Percentiles rank a stretch among this genome's conserved stretches.
These are phyloP conservation scores for Sebastes aleutianus DNA, from an alignment of 2,797 vertebrate species.

Conservation along the genomic window DNA sequence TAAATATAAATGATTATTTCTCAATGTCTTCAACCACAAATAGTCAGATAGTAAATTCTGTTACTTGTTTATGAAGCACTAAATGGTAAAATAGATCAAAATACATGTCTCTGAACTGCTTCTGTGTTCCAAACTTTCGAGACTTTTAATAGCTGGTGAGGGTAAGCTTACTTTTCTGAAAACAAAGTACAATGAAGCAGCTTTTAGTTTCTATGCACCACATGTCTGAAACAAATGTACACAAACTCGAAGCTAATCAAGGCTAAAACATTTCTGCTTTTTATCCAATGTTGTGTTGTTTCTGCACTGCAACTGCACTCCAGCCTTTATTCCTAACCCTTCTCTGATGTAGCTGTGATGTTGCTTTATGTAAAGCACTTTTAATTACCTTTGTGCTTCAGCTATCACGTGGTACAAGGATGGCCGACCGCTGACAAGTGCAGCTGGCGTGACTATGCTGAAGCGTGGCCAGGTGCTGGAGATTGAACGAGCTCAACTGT, in stretches of 20 bases:
- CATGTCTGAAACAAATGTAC: background rate
- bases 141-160: background rate
- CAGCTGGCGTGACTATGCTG: slow-evolving; percentile 78
- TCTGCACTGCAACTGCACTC: background rate
- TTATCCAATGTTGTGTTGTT: background rate
- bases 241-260: background rate
- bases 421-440: slow-evolving; percentile 77
- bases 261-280: background rate
- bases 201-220: background rate
- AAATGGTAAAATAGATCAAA: background rate
- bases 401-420: slow-evolving; percentile 95
- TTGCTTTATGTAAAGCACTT: background rate
- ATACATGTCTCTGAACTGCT: background rate
- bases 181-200: background rate
- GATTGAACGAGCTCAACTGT: slow-evolving; percentile 86
- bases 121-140: background rate
- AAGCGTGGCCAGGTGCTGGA: slow-evolving; percentile 86
- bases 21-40: background rate
- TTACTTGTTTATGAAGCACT: background rate
- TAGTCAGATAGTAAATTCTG: background rate
- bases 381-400: slow-evolving; percentile 49
- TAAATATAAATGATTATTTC: too few species aligned
- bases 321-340: background rate
- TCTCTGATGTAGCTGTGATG: background rate
- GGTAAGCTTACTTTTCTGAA: background rate